Percentiles rank a stretch among this genome's conserved stretches.
phyloP scores from a whole-genome alignment of 2,888 invertebrate species.

The Drosophila kokeensis region DNA sequence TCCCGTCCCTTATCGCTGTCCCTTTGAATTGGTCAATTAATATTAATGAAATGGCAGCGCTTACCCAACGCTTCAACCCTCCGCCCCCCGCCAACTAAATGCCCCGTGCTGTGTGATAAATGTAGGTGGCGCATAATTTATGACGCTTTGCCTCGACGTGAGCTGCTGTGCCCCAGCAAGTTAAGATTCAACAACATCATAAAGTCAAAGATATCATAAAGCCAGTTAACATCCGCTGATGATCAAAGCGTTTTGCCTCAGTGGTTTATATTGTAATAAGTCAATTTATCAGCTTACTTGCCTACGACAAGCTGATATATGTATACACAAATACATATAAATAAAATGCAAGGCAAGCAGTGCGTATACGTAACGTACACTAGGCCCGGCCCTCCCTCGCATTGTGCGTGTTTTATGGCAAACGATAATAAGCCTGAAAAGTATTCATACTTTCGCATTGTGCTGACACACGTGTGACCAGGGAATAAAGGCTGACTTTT shows the following conservation, averaged over 20 bases:
- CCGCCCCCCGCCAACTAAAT: slow-evolving; percentile 12
- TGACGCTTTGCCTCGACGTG: neutral
- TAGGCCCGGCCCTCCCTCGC: no score
- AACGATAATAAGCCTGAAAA: slow-evolving; percentile 50
- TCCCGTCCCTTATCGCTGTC: slow-evolving; percentile 42
- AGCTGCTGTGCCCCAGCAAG: slow-evolving; percentile 3
- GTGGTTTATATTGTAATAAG: slow-evolving; percentile 54
- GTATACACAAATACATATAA: slow-evolving; percentile 11
- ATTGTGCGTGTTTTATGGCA: slow-evolving; percentile 48
- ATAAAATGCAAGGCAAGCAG: slow-evolving; percentile 29
- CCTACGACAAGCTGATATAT: slow-evolving; percentile 32
- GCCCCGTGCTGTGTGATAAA: slow-evolving; percentile 28
- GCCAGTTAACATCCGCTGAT: neutral
- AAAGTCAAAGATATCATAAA: slow-evolving; percentile 29
- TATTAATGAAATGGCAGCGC: slow-evolving; percentile 71
- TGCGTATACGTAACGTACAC: slow-evolving; percentile 53
- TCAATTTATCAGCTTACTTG: slow-evolving; percentile 66
- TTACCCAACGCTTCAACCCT: neutral
- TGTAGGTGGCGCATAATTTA: slow-evolving; percentile 28
- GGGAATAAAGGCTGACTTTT: no score
- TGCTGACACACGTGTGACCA: slow-evolving; percentile 32
- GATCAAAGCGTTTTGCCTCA: slow-evolving; percentile 21
- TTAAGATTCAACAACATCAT: slow-evolving; percentile 31
- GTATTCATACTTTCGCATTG: slow-evolving; percentile 46
- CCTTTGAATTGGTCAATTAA: slow-evolving; percentile 76